A percentile compares a stretch with the other conserved stretches of the same genome.
Evolutionary conservation across 2,797 vertebrate species (phyloP).

Genomic region (Pseudochirops cupreus): DNA sequence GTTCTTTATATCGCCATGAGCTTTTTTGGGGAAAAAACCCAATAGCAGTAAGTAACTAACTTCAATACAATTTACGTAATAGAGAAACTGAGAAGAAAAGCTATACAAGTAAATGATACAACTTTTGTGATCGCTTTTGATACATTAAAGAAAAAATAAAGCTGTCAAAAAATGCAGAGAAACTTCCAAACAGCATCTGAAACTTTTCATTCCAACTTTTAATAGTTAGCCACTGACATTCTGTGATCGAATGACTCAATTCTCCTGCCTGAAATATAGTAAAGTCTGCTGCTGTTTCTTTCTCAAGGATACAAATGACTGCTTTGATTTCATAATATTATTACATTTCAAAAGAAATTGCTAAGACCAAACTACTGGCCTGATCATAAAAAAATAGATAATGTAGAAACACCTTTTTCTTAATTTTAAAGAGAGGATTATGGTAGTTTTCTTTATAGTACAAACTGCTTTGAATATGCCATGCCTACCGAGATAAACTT

Average conservation of each 20-base stretch:
- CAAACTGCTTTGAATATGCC: not conserved
- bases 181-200: not conserved
- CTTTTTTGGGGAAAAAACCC: not conserved
- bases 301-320: not conserved
- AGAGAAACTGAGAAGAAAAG: constrained; percentile 2
- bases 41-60: not conserved
- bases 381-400: not conserved
- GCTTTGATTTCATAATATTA: not conserved
- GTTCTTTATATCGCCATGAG: constrained; percentile 8
- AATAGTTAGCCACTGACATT: not conserved
- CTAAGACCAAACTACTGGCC: not conserved
- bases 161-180: not conserved
- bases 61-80: constrained; percentile 18
- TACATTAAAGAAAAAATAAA: not conserved
- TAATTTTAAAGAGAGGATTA: not conserved
- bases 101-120: not conserved
- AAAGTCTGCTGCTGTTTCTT: not conserved
- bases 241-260: not conserved
- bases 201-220: not conserved
- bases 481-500: not conserved
- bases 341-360: not conserved
- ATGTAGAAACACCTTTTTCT: not conserved
- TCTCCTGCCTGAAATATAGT: not conserved
- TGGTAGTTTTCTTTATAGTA: not conserved
- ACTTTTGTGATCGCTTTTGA: not conserved